Evolutionary conservation across 2,888 invertebrate species (phyloP), one percentile per base, ranked within the genome.

Genomic region (Cryptosula pallasiana): DNA sequence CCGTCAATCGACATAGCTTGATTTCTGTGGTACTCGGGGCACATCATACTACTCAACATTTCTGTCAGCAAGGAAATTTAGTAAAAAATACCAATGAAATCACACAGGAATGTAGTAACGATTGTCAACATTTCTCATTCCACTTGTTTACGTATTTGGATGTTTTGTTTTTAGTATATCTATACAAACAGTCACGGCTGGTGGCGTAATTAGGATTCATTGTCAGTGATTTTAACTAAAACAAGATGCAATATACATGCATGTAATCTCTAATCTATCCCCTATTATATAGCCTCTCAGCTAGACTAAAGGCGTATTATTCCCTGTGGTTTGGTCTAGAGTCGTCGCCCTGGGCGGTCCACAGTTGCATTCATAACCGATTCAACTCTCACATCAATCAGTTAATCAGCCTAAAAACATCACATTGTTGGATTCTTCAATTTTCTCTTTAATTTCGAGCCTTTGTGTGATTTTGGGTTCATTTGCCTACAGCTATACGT

Each of bases 311-410:
- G 57, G 20, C n/a, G n/a, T n/a, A 63, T 63, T 63, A 63, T 63
- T 63, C 5, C 32, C 63, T 32, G 63, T 27, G 27, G 32, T 63
- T 63, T 3, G 5, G 2, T 27, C 32, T 3, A 29, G 27, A 63
- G 32, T 32, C 63, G 13, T 63, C 63, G 63, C 63, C 63, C 27
- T 63, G 63, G 63, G 63, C 63, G 63, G 63, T 63, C 63, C 3
- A 63, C 13, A 13, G 3, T 13, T 9, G 1, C 63, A 29, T 29
- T 27, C 5, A 57, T 57, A 5, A 23, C 57, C 57, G n/a, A 23
- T n/a, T 20, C 9, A 45, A 13, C 45, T 45, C 45, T 45, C 45
- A 45, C 45, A 45, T 13, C 20, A n/a, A n/a, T n/a, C n/a, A n/a
- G n/a, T n/a, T n/a, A n/a, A n/a, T n/a, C n/a, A n/a, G n/a, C n/a